phyloP scores from a whole-genome alignment of 2,888 invertebrate genomes.

The Pheosia tremula region DNA sequence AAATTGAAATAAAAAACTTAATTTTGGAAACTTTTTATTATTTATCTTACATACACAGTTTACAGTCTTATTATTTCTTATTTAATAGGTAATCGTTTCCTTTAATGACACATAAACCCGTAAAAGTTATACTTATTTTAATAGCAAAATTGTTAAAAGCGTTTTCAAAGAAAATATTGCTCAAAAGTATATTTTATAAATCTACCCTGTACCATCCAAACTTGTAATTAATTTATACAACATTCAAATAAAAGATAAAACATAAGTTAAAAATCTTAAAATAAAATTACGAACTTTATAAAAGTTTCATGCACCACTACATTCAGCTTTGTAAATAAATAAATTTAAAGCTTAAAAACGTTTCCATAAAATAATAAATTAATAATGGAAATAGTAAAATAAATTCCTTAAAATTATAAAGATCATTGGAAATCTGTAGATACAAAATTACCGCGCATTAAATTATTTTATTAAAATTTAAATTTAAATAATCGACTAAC shows the following conservation, averaged over 20 bases:
- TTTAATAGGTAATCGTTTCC: slow-evolving; percentile 38
- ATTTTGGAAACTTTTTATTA: slow-evolving; percentile 9
- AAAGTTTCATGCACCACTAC: slow-evolving; percentile 60
- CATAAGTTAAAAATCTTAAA: slow-evolving; percentile 23
- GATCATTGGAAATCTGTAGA: slow-evolving; percentile 55
- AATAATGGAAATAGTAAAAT: slow-evolving; percentile 38
- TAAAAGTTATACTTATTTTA: slow-evolving; percentile 27
- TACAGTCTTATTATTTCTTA: slow-evolving; percentile 50
- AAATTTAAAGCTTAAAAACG: slow-evolving; percentile 46
- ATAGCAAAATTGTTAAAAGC: background rate
- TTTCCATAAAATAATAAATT: slow-evolving; percentile 32
- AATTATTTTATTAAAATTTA: background rate
- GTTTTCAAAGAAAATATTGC: slow-evolving; percentile 12
- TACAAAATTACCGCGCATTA: background rate
- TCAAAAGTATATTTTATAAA: slow-evolving; percentile 3
- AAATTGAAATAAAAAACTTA: background rate
- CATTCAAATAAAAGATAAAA: slow-evolving; percentile 20
- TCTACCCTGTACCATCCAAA: slow-evolving; percentile 60
- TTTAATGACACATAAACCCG: slow-evolving; percentile 61
- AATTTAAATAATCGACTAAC: background rate
- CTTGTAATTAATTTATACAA: slow-evolving; percentile 37
- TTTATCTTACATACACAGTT: slow-evolving; percentile 33
- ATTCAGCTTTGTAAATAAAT: slow-evolving; percentile 63
- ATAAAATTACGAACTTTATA: slow-evolving; percentile 23
- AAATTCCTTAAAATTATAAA: slow-evolving; percentile 33